phyloP scores from a whole-genome alignment of 1,140 invertebrate genomes.

The Drosophila ercepeae region DNA sequence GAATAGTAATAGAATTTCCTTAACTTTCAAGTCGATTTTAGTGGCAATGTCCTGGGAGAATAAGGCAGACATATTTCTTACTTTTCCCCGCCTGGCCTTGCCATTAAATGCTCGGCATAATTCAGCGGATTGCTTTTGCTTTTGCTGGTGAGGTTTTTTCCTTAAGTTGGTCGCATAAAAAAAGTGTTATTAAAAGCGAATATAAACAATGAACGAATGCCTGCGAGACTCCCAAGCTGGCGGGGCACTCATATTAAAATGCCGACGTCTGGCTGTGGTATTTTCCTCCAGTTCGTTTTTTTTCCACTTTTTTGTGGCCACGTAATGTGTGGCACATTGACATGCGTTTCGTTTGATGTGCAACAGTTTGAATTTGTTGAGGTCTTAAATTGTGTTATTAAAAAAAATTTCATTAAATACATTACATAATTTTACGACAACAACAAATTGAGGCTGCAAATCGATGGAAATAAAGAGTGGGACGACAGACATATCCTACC shows the following conservation, averaged over 20 bases:
- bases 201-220: constrained; percentile 58
- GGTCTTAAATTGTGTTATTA: constrained; percentile 56
- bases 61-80: constrained; percentile 13
- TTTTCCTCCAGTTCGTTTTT: constrained; percentile 3
- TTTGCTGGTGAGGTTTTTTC: too few species aligned
- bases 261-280: constrained; percentile 48
- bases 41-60: constrained; percentile 6
- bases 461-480: constrained; percentile 10
- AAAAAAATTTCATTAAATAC: constrained; percentile 62
- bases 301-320: constrained; percentile 36
- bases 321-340: constrained; percentile 68
- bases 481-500: constrained; percentile 23
- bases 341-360: constrained; percentile 64
- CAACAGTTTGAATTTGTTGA: constrained; percentile 70
- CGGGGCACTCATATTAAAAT: constrained; percentile 59
- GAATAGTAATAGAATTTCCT: constrained; percentile 8
- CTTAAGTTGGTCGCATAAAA: constrained; percentile 58
- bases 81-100: constrained; percentile 23
- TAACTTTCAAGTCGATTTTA: constrained; percentile 27
- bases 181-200: constrained; percentile 75
- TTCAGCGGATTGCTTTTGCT: constrained; percentile 28
- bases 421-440: constrained; percentile 38
- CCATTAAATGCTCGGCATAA: constrained; percentile 64
- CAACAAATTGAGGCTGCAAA: constrained; percentile 43
- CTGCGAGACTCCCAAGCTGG: constrained; percentile 17